Evolutionary conservation across 2,113 vertebrate genomes (phyloP).

Genomic region (Phainopepla nitens): DNA sequence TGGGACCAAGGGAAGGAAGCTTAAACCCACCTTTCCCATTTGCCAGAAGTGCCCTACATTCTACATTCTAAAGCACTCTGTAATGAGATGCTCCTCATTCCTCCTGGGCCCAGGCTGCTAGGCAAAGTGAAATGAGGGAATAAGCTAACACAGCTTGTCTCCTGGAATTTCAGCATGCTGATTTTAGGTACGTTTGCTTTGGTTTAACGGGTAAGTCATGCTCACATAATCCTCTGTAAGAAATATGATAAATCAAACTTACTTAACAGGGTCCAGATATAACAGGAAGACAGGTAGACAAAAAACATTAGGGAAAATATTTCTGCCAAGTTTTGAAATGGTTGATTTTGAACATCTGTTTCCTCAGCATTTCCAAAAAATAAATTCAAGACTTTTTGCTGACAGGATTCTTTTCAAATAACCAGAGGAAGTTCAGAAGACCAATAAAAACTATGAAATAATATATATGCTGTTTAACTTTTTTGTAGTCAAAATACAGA

Average conservation of each 20-base stretch:
- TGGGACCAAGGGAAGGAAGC: not conserved
- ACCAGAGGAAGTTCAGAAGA: conserved; percentile 7
- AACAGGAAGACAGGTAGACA: conserved; percentile 23
- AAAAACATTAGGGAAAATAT: not conserved
- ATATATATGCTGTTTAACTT: not conserved
- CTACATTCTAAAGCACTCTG: not conserved
- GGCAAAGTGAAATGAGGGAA: not conserved
- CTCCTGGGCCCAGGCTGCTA: not conserved
- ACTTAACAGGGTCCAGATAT: not conserved
- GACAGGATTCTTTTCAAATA: not conserved
- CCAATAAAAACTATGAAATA: not conserved
- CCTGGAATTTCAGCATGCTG: not conserved
- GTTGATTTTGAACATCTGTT: conserved; percentile 44
- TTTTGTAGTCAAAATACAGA: not conserved
- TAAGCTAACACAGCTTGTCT: not conserved
- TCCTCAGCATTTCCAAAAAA: conserved; percentile 15
- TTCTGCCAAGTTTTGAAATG: conserved; percentile 36
- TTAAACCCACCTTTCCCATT: not conserved
- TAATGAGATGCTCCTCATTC: not conserved
- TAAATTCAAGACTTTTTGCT: not conserved
- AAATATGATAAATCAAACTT: conserved; percentile 18
- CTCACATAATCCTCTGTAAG: not conserved
- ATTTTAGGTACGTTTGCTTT: not conserved
- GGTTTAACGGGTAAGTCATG: not conserved
- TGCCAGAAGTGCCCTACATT: not conserved